Evolutionary conservation across 2,888 invertebrate genomes (phyloP).

Genomic region (Troides oblongomaculatus): DNA sequence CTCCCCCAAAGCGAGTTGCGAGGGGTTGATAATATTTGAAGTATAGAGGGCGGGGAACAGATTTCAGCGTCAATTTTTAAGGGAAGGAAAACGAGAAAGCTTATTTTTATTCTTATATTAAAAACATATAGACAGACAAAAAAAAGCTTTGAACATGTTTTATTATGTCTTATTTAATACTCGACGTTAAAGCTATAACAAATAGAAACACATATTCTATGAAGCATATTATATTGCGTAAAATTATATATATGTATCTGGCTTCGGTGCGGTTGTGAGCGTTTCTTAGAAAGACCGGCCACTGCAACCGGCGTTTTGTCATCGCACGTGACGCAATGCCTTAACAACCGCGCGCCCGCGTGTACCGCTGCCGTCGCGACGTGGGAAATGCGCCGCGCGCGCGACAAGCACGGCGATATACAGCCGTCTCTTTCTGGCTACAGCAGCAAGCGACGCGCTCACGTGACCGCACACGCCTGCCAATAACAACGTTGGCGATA

Average conservation of each 20-base stretch:
- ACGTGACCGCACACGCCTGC: too few relatives aligned
- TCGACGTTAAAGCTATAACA: background rate
- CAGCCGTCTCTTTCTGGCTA: background rate
- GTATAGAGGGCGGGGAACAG: too few relatives aligned
- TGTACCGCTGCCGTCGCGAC: background rate
- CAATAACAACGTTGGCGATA: too few relatives aligned
- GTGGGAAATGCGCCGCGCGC: background rate
- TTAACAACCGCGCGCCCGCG: constrained; percentile 25
- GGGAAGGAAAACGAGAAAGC: too few relatives aligned
- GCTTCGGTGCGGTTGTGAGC: constrained; percentile 8
- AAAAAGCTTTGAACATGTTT: too few relatives aligned
- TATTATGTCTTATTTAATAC: too few relatives aligned
- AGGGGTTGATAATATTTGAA: too few relatives aligned
- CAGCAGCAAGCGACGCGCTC: too few relatives aligned
- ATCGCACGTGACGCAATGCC: constrained; percentile 34
- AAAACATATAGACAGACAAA: too few relatives aligned
- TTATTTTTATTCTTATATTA: too few relatives aligned
- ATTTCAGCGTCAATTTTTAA: too few relatives aligned
- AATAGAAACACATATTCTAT: background rate
- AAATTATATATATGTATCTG: constrained; percentile 10
- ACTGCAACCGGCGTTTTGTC: constrained; percentile 28
- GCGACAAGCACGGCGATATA: background rate
- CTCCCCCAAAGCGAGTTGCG: too few relatives aligned
- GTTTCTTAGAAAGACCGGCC: constrained; percentile 17
- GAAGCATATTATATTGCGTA: background rate